Conservation (phyloP, 2,888 invertebrate species). For the Ariolimax columbianus region DNA sequence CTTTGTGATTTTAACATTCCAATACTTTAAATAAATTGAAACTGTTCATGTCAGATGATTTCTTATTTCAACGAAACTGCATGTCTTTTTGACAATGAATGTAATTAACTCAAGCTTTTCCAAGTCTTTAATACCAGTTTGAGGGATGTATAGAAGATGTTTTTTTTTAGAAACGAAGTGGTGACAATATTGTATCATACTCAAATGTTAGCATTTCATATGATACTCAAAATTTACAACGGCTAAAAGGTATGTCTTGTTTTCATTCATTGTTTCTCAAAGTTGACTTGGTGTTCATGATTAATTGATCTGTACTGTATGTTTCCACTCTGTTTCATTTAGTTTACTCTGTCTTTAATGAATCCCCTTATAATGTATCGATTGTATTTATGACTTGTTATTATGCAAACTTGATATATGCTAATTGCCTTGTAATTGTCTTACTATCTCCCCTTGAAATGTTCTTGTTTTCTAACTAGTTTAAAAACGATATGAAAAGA, state of each 20-base stretch:
- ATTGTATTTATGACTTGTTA: neutral
- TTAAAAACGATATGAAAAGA: too few species aligned
- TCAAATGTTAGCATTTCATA: neutral
- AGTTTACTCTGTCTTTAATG: neutral
- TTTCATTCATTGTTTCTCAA: neutral
- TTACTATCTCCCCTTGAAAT: too few species aligned
- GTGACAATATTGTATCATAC: neutral
- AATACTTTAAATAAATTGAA: neutral
- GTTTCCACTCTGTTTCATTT: neutral
- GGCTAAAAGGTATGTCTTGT: neutral
- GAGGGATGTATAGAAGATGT: neutral
- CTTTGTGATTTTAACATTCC: slow-evolving; percentile 37
- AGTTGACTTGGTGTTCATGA: neutral
- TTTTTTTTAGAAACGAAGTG: neutral
- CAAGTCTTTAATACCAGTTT: neutral
- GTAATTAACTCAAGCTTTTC: neutral
- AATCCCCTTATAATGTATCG: neutral
- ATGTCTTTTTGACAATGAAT: neutral
- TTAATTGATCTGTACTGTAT: neutral
- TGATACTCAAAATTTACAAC: neutral
- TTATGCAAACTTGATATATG: slow-evolving; percentile 25
- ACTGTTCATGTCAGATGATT: neutral
- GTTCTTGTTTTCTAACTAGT: too few species aligned
- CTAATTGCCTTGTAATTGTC: slow-evolving; percentile 22
- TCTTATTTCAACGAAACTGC: slow-evolving; percentile 1